Conservation (phyloP, 37 sponge, comb jelly and placozoan species). For the Lycopodina hypogea region DNA sequence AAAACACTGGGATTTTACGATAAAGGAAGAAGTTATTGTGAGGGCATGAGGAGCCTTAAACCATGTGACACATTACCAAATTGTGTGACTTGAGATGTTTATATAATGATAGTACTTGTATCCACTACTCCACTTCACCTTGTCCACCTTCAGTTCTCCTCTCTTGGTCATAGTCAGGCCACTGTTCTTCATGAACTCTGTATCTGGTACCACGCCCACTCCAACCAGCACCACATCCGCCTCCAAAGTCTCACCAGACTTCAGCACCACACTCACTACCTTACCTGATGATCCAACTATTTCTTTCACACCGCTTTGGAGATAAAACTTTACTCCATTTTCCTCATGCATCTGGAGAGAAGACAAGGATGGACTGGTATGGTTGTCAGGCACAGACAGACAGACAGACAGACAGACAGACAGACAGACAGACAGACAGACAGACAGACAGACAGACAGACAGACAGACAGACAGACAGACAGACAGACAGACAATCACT, state of each 20-base stretch:
- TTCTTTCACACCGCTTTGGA: slow-evolving; percentile 67
- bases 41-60: too few relatives aligned
- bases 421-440: background rate
- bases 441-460: background rate
- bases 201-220: slow-evolving; percentile 80
- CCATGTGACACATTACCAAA: too few relatives aligned
- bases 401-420: background rate
- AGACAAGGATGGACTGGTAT: background rate
- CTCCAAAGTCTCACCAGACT: slow-evolving; percentile 64
- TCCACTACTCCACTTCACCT: too few relatives aligned
- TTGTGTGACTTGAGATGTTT: too few relatives aligned
- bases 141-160: slow-evolving; percentile 78
- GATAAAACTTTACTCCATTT: slow-evolving; percentile 78
- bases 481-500: background rate
- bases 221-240: slow-evolving; percentile 76
- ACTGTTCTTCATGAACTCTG: slow-evolving; percentile 76
- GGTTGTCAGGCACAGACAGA: too few relatives aligned
- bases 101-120: too few relatives aligned
- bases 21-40: too few relatives aligned
- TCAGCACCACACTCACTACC: slow-evolving; percentile 62
- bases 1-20: too few relatives aligned
- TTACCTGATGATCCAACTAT: slow-evolving; percentile 71
- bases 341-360: slow-evolving; percentile 69
- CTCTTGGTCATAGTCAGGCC: slow-evolving; percentile 64
- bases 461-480: slow-evolving; percentile 2